Evolutionary conservation across 2,113 vertebrate species (phyloP), one percentile per base, ranked within the genome.

Genomic region (Heterochromis multidens): DNA sequence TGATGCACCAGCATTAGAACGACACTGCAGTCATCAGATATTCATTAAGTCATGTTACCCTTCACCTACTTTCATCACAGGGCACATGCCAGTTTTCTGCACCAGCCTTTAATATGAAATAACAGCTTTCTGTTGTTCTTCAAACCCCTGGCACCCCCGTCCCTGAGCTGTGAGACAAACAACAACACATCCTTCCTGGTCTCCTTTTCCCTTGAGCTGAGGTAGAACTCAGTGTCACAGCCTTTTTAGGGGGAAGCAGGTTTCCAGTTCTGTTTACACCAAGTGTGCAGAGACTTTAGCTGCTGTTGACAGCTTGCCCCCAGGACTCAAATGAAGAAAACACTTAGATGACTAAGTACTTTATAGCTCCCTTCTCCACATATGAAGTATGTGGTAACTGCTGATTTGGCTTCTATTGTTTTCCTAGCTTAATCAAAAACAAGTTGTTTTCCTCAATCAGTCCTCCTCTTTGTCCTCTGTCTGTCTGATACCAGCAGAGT

Each of bases 341-440:
- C 85, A 80, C 56, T 77, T 19, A 87, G 84, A 33, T 74, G 63
- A 87, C 87, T 77, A 59, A 85, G 74, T 70, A 12, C 13, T 90
- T 88, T 40, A 40, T 56, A 11, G 35, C 27, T 60, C 49, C 81
- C 43, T 65, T 77, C 70, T 78, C 4, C 35, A 67, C 57, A 70
- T 43, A 13, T 57, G 3, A 76, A 83, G 63, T 23, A 79, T 82
- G 83, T 54, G 60, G 3, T 35, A 80, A 72, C 37, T 80, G 83
- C 80, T 77, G 60, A 70, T 67, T 29, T n/a, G 46, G 52, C 70
- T 74, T 84, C 11, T 62, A 27, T 62, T 83, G 82, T 83, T 88
- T 59, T 79, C n/a, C 46, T 14, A 54, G 46, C 19, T 70, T 62
- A 27, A 78, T 27, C 43, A 62, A 76, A 87, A 87, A 85, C 56